Evolutionary conservation across 2,797 vertebrate species (phyloP).

Genomic region (Myotis findleyi): DNA sequence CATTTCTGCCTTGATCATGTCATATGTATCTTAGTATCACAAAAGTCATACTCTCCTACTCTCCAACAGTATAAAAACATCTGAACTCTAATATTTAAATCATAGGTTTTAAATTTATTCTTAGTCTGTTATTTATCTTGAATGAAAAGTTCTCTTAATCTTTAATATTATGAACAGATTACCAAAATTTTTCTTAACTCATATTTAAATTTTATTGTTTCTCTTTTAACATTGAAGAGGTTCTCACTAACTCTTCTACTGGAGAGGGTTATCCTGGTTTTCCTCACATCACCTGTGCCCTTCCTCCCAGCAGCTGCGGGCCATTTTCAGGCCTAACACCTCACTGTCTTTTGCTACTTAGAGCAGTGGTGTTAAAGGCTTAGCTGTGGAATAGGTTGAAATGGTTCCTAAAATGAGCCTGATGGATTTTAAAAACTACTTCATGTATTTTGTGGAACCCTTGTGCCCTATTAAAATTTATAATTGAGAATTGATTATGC

Average conservation of each 20-base stretch:
- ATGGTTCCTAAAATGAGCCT: conserved; percentile 5
- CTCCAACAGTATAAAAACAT: neutral
- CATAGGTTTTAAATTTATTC: neutral
- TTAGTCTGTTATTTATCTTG: conserved; percentile 40
- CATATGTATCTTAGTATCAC: neutral
- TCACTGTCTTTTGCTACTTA: neutral
- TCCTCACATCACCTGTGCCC: neutral
- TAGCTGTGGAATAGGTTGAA: neutral
- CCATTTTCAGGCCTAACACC: too few species aligned
- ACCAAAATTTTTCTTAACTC: neutral
- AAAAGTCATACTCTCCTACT: neutral
- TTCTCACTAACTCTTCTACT: neutral
- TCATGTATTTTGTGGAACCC: neutral
- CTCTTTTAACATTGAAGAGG: neutral
- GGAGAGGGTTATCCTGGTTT: neutral
- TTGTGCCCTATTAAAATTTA: neutral
- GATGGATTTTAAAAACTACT: neutral
- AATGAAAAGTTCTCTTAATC: neutral
- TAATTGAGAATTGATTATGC: conserved; percentile 21
- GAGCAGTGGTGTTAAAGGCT: neutral
- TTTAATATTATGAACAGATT: neutral
- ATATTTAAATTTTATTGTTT: neutral
- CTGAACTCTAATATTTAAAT: conserved; percentile 15
- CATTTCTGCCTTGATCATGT: neutral
- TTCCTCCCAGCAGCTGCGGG: neutral